Base-by-base conservation (phyloP, 53 echinoderm and acorn worm genomes). In the Arbacia lixula region DNA sequence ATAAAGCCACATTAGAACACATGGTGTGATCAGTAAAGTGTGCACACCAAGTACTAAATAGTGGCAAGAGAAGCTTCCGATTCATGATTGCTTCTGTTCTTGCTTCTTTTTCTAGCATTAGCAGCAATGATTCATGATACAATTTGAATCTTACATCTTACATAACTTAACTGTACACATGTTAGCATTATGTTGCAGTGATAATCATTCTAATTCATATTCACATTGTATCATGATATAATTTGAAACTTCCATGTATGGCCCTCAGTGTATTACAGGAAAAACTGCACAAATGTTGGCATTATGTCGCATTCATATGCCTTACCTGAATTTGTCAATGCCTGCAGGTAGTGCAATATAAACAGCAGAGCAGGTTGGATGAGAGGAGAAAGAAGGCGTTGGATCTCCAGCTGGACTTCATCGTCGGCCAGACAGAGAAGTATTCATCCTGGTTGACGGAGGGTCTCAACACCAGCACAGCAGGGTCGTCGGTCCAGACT, bases 371-470 rank as follows among this genome's bases (percentile, higher is more conserved):
- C 60, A 82, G 96, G 53, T 73, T 96, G 57, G 96, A 96, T 31
- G 96, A 96, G 54, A 76, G 86, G 60, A 79, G 96, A 43, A 89
- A 93, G 83, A 93, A 91, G 54, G 93, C 93, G 28, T 62, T 96
- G 82, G 96, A 93, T 60, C 81, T 96, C 66, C 96, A 96, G 84
- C 84, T 96, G 25, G 93, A 96, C 66, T 96, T 90, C 72, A 96
- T 96, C 11, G 96, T 96, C 10, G 96, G 96, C 37, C 96, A 96
- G 76, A 96, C 96, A 27, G 96, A 96, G 89, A 96, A 96, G 84
- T 96, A 96, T 60, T 96, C 96, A 4, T 91, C 93, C 1, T 96
- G 96, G 96, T 68, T 96, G 52, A 93, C 93, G 0, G 96, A 96
- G 68, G 96, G 96, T 36, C 85, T 93, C 34, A 95, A 90, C 68